Conservation (phyloP, 2,797 vertebrate species). For the Hemibagrus guttatus region DNA sequence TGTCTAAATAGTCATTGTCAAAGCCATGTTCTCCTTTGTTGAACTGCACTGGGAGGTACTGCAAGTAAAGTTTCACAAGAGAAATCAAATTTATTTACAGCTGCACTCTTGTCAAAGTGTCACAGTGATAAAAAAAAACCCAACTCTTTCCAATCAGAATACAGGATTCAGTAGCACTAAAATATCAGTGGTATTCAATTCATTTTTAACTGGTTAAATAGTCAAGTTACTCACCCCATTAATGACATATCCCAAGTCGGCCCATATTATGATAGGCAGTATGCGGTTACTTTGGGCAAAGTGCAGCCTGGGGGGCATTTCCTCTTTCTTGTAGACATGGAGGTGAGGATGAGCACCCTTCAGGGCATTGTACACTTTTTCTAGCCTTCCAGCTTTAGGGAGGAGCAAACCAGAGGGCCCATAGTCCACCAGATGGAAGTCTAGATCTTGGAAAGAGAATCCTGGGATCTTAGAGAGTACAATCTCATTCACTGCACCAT, state of each 20-base stretch:
- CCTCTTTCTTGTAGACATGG: conserved; percentile 87
- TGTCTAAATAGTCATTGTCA: conserved; percentile 80
- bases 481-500: conserved; percentile 70
- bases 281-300: conserved; percentile 78
- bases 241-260: conserved; percentile 86
- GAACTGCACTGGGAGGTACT: conserved; percentile 82
- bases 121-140: background rate
- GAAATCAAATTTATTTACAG: no score
- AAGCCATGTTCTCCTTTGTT: conserved; percentile 88
- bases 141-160: background rate
- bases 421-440: conserved; percentile 87
- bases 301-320: conserved; percentile 77
- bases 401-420: conserved; percentile 84
- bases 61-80: conserved; percentile 22
- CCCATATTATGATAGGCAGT: conserved; percentile 81
- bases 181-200: background rate
- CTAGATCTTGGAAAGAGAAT: conserved; percentile 82
- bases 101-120: background rate
- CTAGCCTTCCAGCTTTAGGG: conserved; percentile 83
- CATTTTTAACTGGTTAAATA: background rate
- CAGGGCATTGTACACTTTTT: conserved; percentile 79
- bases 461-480: conserved; percentile 67
- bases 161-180: background rate
- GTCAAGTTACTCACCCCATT: conserved; percentile 80
- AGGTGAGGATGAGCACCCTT: conserved; percentile 82